Base-by-base conservation (phyloP, 1,140 invertebrate species). In the Ostrea denselamellosa region DNA sequence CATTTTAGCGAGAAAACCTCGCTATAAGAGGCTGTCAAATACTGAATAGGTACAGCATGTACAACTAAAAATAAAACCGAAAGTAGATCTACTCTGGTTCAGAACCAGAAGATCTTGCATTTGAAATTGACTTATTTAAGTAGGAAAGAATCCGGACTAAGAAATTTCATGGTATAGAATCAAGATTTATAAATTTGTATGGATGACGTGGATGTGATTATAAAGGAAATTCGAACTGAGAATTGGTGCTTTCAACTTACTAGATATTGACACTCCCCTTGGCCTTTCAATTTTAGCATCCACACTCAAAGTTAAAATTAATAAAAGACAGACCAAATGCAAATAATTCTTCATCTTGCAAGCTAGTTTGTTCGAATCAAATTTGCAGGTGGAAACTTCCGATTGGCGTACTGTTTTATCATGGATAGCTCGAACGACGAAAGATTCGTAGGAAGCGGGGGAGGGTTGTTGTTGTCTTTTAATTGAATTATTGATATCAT, bases 181-280 rank as follows among this genome's bases (percentile, higher is more conserved):
- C 34, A 1, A 5, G 34, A 44, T 5, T 44, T 44, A 5, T 44
- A 44, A 44, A 44, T 44, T 44, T 44, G 34, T 44, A 44, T 44
- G 5, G 34, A 5, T 44, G 34, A 44, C 34, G 34, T 44, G 34
- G 34, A 44, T 44, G 34, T 44, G 25, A 22, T 14, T 81, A n/a
- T 81, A 17, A 22, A 53, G 44, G 52, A 83, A 83, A 52, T 83
- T 54, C 44, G 82, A 54, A 83, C 82, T 22, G 14, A 17, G 10
- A 12, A 22, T n/a, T 28, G 25, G 19, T 17, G n/a, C 34, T 10
- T 8, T 2, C 10, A 9, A 88, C 91, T 92, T 87, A 92, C 92
- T 92, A 77, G 90, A 87, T 54, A 90, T 88, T 14, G 91, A 90
- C 12, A 92, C 92, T 51, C 92, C 92, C 77, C 92, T 89, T n/a